Percentiles rank a stretch among this genome's conserved stretches.
These are phyloP conservation scores for Drosophila prosaltans DNA, from an alignment of 1,140 invertebrate species.

Conservation along the genomic window DNA sequence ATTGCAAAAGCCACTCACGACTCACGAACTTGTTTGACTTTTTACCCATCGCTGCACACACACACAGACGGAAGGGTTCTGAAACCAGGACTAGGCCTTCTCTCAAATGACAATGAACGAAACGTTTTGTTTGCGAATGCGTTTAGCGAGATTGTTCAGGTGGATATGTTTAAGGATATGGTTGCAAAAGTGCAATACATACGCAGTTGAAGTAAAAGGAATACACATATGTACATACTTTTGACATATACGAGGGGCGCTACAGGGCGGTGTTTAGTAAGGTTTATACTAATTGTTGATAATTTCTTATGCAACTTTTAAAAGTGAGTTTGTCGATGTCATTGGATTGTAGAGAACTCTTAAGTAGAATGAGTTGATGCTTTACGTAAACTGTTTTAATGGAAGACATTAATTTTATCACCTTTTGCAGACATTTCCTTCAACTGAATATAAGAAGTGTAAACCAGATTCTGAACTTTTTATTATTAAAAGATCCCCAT, in stretches of 20 bases:
- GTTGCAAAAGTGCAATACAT: slow-evolving; percentile 25
- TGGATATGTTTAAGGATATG: slow-evolving; percentile 41
- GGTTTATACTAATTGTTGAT: neutral
- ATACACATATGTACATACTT: slow-evolving; percentile 12
- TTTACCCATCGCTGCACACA: slow-evolving; percentile 48
- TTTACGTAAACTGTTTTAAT: too few species aligned
- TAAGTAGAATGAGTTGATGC: too few species aligned
- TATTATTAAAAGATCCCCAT: too few species aligned
- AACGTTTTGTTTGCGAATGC: slow-evolving; percentile 63
- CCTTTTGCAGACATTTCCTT: too few species aligned
- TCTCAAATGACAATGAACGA: slow-evolving; percentile 29
- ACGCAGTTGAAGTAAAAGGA: neutral
- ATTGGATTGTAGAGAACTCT: too few species aligned
- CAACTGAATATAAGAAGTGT: too few species aligned
- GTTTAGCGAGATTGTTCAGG: slow-evolving; percentile 62
- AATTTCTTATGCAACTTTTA: neutral
- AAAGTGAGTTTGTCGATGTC: too few species aligned
- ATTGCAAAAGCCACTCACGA: slow-evolving; percentile 45
- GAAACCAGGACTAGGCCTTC: neutral
- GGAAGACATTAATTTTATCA: too few species aligned
- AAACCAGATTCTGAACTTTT: too few species aligned
- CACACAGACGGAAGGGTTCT: too few species aligned
- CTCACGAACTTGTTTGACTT: slow-evolving; percentile 54
- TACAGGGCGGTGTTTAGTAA: too few species aligned
- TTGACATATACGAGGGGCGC: slow-evolving; percentile 1